Evolutionary conservation across 92 coral and sea anemone species (phyloP).

Genomic region (Heliopora coerulea): DNA sequence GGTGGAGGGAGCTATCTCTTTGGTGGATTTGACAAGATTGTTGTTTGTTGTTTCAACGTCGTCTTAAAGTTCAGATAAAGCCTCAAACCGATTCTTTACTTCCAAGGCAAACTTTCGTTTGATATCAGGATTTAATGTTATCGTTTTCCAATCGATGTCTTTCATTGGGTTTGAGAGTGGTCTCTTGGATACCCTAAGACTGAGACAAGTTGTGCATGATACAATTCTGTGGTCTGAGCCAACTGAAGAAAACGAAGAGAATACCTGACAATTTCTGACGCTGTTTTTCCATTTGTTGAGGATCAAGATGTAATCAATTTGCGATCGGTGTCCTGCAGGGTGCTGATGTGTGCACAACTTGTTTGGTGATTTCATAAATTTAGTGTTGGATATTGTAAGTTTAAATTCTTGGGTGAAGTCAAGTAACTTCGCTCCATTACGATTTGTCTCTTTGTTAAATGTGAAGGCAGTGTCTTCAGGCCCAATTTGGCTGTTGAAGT

Average conservation of each 20-base stretch:
- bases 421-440: conserved; percentile 24
- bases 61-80: neutral
- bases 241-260: conserved; percentile 7
- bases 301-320: conserved; percentile 11
- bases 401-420: conserved; percentile 4
- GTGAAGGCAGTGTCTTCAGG: neutral
- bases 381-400: conserved; percentile 25
- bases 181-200: conserved; percentile 28
- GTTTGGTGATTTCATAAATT: conserved; percentile 6
- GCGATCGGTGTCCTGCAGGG: neutral
- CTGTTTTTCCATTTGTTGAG: conserved; percentile 23
- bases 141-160: conserved; percentile 6
- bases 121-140: conserved; percentile 4
- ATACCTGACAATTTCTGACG: conserved; percentile 7
- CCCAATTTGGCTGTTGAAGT: conserved; percentile 15
- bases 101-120: neutral
- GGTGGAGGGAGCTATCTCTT: conserved; percentile 1
- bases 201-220: conserved; percentile 3
- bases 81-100: neutral
- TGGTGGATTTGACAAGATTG: conserved; percentile 6
- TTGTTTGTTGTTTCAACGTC: conserved; percentile 1
- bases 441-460: conserved; percentile 14
- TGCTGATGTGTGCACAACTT: conserved; percentile 19
- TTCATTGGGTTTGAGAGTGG: conserved; percentile 8
- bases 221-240: conserved; percentile 33